Base-by-base conservation (phyloP, 1,140 invertebrate species). In the Caerostris darwini region DNA sequence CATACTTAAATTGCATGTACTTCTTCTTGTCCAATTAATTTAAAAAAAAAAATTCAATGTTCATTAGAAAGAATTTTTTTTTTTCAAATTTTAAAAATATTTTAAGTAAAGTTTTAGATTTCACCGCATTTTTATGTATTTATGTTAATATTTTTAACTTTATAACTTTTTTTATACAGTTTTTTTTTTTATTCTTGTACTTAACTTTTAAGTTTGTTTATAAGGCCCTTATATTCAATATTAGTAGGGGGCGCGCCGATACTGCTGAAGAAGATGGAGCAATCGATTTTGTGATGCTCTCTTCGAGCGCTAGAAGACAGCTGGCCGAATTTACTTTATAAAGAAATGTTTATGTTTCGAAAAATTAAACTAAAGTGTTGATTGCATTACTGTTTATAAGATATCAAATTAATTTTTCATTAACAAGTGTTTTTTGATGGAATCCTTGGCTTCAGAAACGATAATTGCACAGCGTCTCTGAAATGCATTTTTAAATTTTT, bases 221-320 rank as follows among this genome's bases (percentile, higher is more conserved):
- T 77, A 2, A 77, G 34, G n/a, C 34, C 50, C 71, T 53, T 5
- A 53, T 19, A 77, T 77, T 77, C 71, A 69, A 57, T 81, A 59
- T 57, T 89, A 94, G 85, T 94, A 94, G 93, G 77, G 87, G 93
- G 93, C 93, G 93, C 93, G 10, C 88, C 57, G 8, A 81, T 90
- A 90, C 93, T 94, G 88, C 92, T 85, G 93, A 94, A 94, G 88
- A 90, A 90, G 88, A 61, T 90, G 93, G 81, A 90, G 17, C 71
- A 61, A 94, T 94, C 88, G 87, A 94, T 94, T 90, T 94, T 83
- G 19, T 90, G 69, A 59, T 94, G 92, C 85, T 87, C 19, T 4
- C 81, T 83, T 90, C 77, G 82, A 85, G 77, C 50, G 54, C 77
- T 57, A 58, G 87, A 90, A 90, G 87, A 94, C 93, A 94, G 93